Evolutionary conservation across 2,113 vertebrate genomes (phyloP).

Genomic region (Anhinga anhinga): DNA sequence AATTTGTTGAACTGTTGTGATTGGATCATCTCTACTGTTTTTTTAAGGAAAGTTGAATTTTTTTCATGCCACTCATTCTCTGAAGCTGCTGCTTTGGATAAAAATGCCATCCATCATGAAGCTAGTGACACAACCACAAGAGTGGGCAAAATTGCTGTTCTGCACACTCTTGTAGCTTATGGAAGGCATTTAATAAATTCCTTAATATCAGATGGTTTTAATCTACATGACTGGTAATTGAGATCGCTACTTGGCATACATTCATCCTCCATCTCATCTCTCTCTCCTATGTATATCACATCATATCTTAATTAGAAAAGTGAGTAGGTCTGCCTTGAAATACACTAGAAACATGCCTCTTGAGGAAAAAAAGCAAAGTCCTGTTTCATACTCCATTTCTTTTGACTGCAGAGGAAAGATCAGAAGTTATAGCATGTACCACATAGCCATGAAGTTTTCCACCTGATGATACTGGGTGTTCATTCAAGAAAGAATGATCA

Average conservation of each 20-base stretch:
- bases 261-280: slow-evolving; percentile 40
- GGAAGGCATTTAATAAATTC: slow-evolving; percentile 49
- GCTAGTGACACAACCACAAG: background rate
- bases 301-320: slow-evolving; percentile 53
- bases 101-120: slow-evolving; percentile 2
- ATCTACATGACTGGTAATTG: slow-evolving; percentile 24
- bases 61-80: background rate
- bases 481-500: background rate
- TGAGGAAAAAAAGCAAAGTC: background rate
- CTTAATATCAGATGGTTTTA: slow-evolving; percentile 21
- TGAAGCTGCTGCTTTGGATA: slow-evolving; percentile 7
- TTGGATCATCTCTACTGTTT: background rate
- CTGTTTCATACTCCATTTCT: background rate
- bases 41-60: background rate
- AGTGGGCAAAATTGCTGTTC: background rate
- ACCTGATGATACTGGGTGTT: background rate
- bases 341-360: background rate
- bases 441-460: background rate
- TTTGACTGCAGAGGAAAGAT: background rate
- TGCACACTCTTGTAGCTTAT: background rate
- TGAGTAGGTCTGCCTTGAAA: slow-evolving; percentile 24
- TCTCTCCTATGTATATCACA: slow-evolving; percentile 15
- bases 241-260: slow-evolving; percentile 25
- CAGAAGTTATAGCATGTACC: background rate
- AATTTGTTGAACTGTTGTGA: slow-evolving; percentile 8